These are phyloP conservation scores for Dipodomys spectabilis DNA, from an alignment of 2,113 vertebrate genomes.

Conservation along the genomic window DNA sequence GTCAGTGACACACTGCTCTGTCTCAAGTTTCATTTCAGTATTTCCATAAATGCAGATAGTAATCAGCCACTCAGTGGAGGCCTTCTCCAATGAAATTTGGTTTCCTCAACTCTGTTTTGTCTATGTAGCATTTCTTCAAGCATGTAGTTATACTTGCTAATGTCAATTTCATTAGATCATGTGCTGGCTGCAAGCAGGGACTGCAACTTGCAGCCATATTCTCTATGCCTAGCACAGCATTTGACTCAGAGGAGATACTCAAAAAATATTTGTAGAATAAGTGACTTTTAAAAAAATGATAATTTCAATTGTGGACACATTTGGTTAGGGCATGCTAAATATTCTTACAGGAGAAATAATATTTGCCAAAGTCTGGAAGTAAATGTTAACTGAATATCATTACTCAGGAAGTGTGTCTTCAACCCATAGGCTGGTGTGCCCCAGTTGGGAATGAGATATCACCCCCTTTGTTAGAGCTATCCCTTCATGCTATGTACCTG, in stretches of 20 bases:
- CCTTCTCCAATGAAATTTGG: not conserved
- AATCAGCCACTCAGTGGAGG: not conserved
- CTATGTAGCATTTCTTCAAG: not conserved
- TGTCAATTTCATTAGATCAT: not conserved
- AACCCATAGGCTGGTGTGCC: not conserved
- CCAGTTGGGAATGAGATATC: not conserved
- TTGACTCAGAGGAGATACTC: not conserved
- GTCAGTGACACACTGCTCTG: not conserved
- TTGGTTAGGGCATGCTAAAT: not conserved
- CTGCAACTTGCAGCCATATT: not conserved
- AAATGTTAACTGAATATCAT: not conserved
- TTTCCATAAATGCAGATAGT: no score
- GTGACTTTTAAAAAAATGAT: not conserved
- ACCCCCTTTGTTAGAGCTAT: not conserved
- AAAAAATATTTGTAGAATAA: not conserved
- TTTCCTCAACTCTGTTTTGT: no score
- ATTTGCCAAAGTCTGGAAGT: not conserved
- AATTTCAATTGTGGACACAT: not conserved
- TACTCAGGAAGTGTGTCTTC: not conserved
- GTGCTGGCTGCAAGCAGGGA: not conserved
- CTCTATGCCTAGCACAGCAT: not conserved
- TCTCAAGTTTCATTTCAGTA: not conserved
- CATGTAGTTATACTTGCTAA: not conserved
- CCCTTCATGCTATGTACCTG: slow-evolving; percentile 47
- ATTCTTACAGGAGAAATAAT: not conserved